Evolutionary conservation across 2,113 vertebrate species (phyloP).

Genomic region (Tursiops truncatus): DNA sequence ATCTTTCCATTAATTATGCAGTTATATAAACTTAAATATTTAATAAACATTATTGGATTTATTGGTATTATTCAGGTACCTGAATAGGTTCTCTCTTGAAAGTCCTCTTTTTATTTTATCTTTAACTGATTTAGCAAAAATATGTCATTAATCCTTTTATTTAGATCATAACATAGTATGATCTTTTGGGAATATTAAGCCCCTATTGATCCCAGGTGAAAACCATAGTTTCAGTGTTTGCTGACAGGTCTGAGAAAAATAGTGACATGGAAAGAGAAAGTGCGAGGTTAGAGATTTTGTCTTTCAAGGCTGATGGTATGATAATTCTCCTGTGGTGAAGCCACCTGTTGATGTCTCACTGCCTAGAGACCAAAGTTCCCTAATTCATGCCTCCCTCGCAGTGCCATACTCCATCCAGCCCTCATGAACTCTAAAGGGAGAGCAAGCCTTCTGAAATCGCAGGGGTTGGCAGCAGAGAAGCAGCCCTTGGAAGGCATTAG

Average conservation of each 20-base stretch:
- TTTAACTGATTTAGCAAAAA: conserved; percentile 32
- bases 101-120: neutral
- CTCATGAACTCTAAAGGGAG: neutral
- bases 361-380: neutral
- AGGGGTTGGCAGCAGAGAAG: neutral
- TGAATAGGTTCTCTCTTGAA: neutral
- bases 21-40: conserved; percentile 22
- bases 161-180: neutral
- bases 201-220: neutral
- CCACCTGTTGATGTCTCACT: neutral
- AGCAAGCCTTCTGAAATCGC: neutral
- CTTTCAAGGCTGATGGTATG: neutral
- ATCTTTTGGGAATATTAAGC: neutral
- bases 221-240: neutral
- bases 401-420: neutral
- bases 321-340: neutral
- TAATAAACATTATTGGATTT: conserved; percentile 17
- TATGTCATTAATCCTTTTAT: neutral
- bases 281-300: neutral
- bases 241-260: neutral
- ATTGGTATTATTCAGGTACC: neutral
- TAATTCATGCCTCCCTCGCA: neutral
- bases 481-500: neutral
- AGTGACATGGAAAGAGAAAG: conserved; percentile 4
- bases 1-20: neutral